phyloP scores from a whole-genome alignment of 2,113 vertebrate species.

The Chunga burmeisteri region DNA sequence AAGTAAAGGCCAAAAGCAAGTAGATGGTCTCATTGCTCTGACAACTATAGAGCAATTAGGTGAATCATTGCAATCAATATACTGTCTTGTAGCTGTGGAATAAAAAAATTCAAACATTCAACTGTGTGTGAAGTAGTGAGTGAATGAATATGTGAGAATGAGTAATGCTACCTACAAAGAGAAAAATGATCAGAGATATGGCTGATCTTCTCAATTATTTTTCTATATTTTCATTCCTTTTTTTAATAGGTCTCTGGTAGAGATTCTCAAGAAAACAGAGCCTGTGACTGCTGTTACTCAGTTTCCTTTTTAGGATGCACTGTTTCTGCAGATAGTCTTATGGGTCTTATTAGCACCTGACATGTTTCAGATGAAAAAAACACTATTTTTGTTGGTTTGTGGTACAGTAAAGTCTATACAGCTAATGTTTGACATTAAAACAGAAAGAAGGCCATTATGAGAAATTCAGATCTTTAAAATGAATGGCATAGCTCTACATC shows the following conservation, averaged over 20 bases:
- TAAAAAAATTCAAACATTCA: not conserved
- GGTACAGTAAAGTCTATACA: not conserved
- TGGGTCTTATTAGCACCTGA: not conserved
- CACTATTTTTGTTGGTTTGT: not conserved
- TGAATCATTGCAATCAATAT: not conserved
- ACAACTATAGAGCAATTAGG: not conserved
- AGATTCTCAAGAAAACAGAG: not conserved
- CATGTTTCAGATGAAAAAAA: fast-evolving
- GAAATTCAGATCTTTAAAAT: not conserved
- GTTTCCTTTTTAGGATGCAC: not conserved
- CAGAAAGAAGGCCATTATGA: not conserved
- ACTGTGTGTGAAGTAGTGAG: fast-evolving
- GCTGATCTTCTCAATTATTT: not conserved
- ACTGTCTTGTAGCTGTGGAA: not conserved
- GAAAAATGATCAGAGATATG: not conserved
- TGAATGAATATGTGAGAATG: not conserved
- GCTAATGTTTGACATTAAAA: not conserved
- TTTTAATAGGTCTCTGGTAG: not conserved
- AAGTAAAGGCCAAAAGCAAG: not conserved
- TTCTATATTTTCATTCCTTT: not conserved
- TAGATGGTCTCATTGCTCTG: not conserved
- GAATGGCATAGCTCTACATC: not conserved
- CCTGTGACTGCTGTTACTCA: not conserved
- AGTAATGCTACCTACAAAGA: not conserved
- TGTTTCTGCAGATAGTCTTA: not conserved